Evolutionary conservation across 37 sponge, comb jelly and placozoan genomes (phyloP).

Genomic region (Agelas oroides): DNA sequence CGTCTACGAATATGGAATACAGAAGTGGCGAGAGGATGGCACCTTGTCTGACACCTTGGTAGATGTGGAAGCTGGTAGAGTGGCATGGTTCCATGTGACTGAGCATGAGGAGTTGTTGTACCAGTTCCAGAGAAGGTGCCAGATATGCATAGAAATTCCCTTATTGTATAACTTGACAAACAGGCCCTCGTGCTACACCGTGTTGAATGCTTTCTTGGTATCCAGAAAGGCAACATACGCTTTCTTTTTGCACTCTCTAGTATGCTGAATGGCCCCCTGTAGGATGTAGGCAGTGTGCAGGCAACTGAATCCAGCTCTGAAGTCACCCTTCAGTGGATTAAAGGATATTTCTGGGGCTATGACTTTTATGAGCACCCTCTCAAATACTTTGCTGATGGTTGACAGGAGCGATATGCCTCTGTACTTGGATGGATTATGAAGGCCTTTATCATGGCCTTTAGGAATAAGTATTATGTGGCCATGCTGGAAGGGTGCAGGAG

Average conservation of each 20-base stretch:
- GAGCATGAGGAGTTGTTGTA: neutral
- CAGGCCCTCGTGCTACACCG: constrained; percentile 4
- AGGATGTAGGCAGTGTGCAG: constrained; percentile 8
- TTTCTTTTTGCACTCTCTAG: neutral
- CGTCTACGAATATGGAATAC: neutral
- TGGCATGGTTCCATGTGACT: neutral
- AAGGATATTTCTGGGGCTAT: neutral
- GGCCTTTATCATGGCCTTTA: no score
- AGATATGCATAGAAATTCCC: neutral
- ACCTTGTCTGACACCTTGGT: constrained; percentile 1
- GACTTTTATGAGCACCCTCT: neutral
- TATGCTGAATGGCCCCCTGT: neutral
- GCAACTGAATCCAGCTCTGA: neutral
- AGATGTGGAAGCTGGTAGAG: neutral
- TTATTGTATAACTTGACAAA: neutral
- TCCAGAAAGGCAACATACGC: constrained; percentile 9
- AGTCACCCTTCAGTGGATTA: constrained; percentile 8
- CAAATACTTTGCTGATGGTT: neutral
- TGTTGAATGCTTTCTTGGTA: neutral
- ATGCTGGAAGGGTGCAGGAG: no score
- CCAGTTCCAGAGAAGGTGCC: neutral
- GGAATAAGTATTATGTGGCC: no score
- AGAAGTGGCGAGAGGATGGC: neutral
- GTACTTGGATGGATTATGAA: neutral
- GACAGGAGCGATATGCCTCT: neutral